phyloP scores from a whole-genome alignment of 1,140 invertebrate genomes.

The Ruditapes philippinarum region DNA sequence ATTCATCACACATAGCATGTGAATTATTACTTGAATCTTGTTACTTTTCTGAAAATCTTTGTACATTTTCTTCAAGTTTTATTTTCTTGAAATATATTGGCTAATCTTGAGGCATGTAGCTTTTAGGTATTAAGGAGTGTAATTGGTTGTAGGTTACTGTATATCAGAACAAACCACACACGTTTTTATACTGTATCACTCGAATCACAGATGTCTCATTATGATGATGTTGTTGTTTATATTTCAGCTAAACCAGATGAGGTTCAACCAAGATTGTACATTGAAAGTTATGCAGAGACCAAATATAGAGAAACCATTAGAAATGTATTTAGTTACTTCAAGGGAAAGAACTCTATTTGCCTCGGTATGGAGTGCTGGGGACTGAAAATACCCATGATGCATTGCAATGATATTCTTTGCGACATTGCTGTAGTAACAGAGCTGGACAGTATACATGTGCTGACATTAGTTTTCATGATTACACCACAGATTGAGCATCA shows the following conservation, averaged over 20 bases:
- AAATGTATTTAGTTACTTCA: constrained; percentile 50
- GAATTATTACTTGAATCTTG: too few species aligned
- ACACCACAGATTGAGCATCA: constrained; percentile 30
- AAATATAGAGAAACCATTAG: constrained; percentile 62
- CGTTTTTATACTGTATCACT: too few species aligned
- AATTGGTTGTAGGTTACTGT: too few species aligned
- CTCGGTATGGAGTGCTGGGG: constrained; percentile 75
- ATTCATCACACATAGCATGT: too few species aligned
- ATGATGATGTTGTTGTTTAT: background rate
- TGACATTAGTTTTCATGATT: constrained; percentile 65
- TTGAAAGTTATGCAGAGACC: constrained; percentile 48
- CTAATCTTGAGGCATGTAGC: too few species aligned
- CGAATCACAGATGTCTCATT: too few species aligned
- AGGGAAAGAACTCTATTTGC: constrained; percentile 42
- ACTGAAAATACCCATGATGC: constrained; percentile 59
- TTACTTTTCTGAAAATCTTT: too few species aligned
- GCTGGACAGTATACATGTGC: constrained; percentile 63
- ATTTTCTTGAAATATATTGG: too few species aligned
- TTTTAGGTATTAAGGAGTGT: too few species aligned
- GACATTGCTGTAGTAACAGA: constrained; percentile 71
- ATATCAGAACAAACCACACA: too few species aligned
- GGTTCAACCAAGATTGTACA: constrained; percentile 65
- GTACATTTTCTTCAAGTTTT: too few species aligned
- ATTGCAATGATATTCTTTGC: constrained; percentile 62
- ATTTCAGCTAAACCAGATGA: constrained; percentile 48